A percentile compares a stretch with the other conserved stretches of the same genome.
phyloP scores from a whole-genome alignment of 23 tunicate species.

The Oikopleura dioica region DNA sequence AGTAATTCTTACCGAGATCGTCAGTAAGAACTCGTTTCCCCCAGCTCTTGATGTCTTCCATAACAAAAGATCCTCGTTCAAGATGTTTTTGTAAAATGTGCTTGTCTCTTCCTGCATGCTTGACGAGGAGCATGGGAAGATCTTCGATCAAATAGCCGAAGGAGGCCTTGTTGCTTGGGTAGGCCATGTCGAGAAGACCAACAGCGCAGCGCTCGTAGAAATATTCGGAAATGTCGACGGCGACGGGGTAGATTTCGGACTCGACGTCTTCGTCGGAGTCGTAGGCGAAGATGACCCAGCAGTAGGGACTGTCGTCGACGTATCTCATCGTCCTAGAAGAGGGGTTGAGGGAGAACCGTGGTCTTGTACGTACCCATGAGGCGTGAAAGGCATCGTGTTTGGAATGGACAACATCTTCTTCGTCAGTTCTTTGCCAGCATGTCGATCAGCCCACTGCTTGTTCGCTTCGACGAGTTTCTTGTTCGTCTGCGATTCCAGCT shows the following conservation, averaged over 20 bases:
- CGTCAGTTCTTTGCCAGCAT: background rate
- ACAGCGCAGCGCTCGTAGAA: conserved; percentile 6
- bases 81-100: background rate
- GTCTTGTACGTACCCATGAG: too few species aligned
- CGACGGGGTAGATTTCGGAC: background rate
- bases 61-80: background rate
- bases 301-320: background rate
- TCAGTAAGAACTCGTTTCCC: background rate
- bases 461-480: background rate
- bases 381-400: background rate
- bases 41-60: background rate
- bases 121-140: background rate
- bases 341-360: too few species aligned
- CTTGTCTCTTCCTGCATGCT: background rate
- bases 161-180: background rate
- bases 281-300: background rate
- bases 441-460: background rate
- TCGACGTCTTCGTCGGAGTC: background rate
- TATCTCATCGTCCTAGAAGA: background rate
- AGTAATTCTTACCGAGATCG: conserved; percentile 6
- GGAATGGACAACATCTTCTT: background rate
- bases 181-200: conserved; percentile 7
- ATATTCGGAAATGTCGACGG: background rate
- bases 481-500: too few species aligned
- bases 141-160: conserved; percentile 9